Evolutionary conservation across 2,888 invertebrate species (phyloP).

Genomic region (Drosophila fulvimacula): DNA sequence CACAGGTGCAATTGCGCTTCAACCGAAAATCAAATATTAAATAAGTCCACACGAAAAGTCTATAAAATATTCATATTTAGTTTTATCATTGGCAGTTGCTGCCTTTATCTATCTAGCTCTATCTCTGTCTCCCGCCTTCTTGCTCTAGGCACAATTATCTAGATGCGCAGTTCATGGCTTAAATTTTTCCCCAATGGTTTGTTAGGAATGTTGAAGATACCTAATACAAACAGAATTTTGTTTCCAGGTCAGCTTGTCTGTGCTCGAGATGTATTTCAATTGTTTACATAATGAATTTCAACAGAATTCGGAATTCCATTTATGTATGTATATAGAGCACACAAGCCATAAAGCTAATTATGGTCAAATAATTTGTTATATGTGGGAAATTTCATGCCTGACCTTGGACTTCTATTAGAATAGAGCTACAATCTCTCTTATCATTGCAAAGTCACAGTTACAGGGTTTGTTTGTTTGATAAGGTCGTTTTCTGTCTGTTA

Average conservation of each 20-base stretch:
- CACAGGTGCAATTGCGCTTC: constrained; percentile 75
- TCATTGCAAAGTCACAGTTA: constrained; percentile 1
- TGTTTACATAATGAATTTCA: constrained; percentile 21
- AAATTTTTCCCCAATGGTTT: constrained; percentile 1
- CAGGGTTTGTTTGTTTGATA: constrained; percentile 1
- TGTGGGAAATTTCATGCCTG: background rate
- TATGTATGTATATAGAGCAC: constrained; percentile 11
- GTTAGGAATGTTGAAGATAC: constrained; percentile 13
- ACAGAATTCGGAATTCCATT: constrained; percentile 13
- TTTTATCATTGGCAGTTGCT: constrained; percentile 45
- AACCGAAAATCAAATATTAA: constrained; percentile 19
- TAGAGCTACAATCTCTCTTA: background rate
- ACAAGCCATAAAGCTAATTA: constrained; percentile 7
- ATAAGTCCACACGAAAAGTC: background rate
- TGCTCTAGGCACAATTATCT: background rate
- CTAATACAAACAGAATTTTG: background rate
- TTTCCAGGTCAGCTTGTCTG: constrained; percentile 20
- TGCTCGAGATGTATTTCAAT: constrained; percentile 5
- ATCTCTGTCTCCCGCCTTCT: background rate
- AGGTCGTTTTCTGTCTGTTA: background rate
- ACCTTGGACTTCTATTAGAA: constrained; percentile 5
- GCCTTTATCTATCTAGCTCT: constrained; percentile 8
- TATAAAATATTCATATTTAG: constrained; percentile 32
- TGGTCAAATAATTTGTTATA: background rate
- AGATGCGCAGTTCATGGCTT: constrained; percentile 41